Percentiles rank a stretch among this genome's conserved stretches.
These are phyloP conservation scores for Clarias fuscus DNA, from an alignment of 2,797 vertebrate genomes.

Conservation along the genomic window DNA sequence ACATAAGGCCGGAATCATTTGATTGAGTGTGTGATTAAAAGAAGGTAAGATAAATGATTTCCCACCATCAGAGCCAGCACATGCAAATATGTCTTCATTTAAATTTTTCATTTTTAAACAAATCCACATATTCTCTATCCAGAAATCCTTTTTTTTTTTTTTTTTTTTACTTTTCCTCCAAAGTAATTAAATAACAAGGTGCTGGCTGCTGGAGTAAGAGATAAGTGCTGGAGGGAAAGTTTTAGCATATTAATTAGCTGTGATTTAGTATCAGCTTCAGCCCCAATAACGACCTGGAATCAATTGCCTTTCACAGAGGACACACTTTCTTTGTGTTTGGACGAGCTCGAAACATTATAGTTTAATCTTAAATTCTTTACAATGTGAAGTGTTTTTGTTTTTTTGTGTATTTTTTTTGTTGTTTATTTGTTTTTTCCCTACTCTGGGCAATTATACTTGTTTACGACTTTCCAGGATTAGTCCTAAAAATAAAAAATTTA, in stretches of 20 bases:
- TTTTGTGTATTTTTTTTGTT: no score
- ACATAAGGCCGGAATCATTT: no score
- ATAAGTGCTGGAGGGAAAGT: constrained; percentile 54
- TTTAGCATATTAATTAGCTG: constrained; percentile 60
- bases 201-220: constrained; percentile 47
- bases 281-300: constrained; percentile 51
- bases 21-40: not conserved
- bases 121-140: constrained; percentile 3
- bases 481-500: constrained; percentile 2
- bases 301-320: constrained; percentile 46
- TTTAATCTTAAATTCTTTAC: constrained; percentile 2
- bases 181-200: constrained; percentile 50
- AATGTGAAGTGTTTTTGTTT: not conserved
- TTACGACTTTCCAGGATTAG: not conserved
- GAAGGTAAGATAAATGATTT: not conserved
- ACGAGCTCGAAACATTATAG: constrained; percentile 18
- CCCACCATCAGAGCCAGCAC: not conserved
- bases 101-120: not conserved
- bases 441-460: not conserved
- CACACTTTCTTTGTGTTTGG: constrained; percentile 18
- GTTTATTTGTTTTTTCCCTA: not conserved
- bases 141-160: not conserved
- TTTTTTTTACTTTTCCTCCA: constrained; percentile 27
- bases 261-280: constrained; percentile 54
- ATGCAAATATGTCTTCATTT: not conserved